Conservation (phyloP, 2,888 invertebrate species). For the Amphipyra tragopoginis region DNA sequence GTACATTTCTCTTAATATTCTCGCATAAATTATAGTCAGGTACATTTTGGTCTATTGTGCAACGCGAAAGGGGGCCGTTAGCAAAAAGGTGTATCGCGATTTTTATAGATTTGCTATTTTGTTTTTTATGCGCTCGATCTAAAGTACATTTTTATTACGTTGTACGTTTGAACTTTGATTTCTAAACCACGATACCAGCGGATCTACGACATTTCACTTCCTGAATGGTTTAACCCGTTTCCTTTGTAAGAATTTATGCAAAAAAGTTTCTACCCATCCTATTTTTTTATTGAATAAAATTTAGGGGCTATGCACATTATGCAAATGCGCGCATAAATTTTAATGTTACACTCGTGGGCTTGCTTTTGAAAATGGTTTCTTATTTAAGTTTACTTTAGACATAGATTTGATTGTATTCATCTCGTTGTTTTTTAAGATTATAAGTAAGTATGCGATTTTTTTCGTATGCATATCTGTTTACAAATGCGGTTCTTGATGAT, state of each 20-base stretch:
- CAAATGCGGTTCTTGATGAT: conserved; percentile 80
- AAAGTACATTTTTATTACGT: conserved; percentile 63
- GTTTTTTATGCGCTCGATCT: conserved; percentile 61
- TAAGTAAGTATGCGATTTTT: conserved; percentile 86
- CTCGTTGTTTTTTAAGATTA: conserved; percentile 76
- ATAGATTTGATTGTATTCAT: conserved; percentile 60
- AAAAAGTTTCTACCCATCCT: conserved; percentile 90
- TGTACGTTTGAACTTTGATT: conserved; percentile 68
- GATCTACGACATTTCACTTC: conserved; percentile 87
- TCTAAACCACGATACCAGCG: conserved; percentile 70
- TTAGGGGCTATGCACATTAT: conserved; percentile 90
- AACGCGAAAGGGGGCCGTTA: conserved; percentile 71
- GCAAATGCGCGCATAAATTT: conserved; percentile 90
- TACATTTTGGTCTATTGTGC: conserved; percentile 88
- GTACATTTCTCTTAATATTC: conserved; percentile 90
- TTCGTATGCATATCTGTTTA: conserved; percentile 70
- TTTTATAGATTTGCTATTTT: conserved; percentile 63
- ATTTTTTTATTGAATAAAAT: conserved; percentile 90
- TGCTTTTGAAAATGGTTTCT: conserved; percentile 62
- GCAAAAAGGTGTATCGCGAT: conserved; percentile 69
- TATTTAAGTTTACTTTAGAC: conserved; percentile 57
- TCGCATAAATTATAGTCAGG: conserved; percentile 91
- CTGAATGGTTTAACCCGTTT: conserved; percentile 89
- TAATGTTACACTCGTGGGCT: conserved; percentile 69
- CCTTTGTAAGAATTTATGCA: conserved; percentile 90